Base-by-base conservation (phyloP, 2,888 invertebrate species). In the Pyrocoelia pectoralis region DNA sequence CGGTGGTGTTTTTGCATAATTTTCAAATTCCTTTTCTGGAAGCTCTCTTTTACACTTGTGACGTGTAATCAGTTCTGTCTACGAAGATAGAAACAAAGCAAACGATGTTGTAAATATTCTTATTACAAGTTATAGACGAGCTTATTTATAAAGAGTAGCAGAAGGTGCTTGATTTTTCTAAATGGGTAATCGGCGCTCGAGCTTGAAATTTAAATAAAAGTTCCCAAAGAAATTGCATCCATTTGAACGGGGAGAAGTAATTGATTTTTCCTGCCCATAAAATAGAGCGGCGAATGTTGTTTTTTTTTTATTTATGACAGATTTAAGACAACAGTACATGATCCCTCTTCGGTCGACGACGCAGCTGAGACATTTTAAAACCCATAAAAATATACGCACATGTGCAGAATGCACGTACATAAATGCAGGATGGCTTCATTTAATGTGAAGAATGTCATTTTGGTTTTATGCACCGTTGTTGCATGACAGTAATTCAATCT, bases 71-170 rank as follows among this genome's bases (percentile, higher is more conserved):
- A 71, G 68, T 68, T 67, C 71, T 68, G 60, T 59, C 54, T 66
- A 68, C 63, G 66, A 68, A 69, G 67, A 65, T 55, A 64, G 60
- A 60, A 46, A 18, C 46, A 46, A 66, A 65, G 68, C 59, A 76
- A 77, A 74, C 76, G 74, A 70, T 74, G 73, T 71, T 71, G 71
- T 70, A 72, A 74, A 72, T 72, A 71, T 68, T 68, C 67, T 67
- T 68, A 73, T 75, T 71, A 76, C 77, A 76, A 77, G 76, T 78
- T 77, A 74, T 73, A 71, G 72, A 74, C 75, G 33, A 33, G 68
- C 63, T 51, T 24, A 24, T 24, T 24, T 24, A 24, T 24, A 24
- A 24, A 24, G 24, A 24, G 24, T 5, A 24, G 24, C 24, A 24
- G 24, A 24, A 24, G 24, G 24, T 24, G 24, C 24, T 24, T 24